These are phyloP conservation scores for Carterocephalus palaemon DNA, from an alignment of 2,888 invertebrate species.

Conservation along the genomic window DNA sequence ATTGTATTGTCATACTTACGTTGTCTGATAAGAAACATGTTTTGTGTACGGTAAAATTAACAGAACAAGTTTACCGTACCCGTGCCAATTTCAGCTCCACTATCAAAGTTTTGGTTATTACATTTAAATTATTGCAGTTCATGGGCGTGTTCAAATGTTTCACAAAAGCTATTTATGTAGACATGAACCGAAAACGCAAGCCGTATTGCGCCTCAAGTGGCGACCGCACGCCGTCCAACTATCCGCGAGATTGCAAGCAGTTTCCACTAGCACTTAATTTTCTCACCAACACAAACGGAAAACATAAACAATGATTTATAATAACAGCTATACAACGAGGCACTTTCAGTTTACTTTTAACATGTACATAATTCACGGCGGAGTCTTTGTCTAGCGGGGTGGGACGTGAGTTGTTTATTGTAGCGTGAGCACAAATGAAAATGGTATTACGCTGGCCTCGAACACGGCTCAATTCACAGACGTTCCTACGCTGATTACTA, in stretches of 20 bases:
- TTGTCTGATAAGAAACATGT: too few species aligned
- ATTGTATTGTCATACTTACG: too few species aligned
- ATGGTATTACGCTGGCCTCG: conserved; percentile 72
- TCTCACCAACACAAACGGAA: conserved; percentile 74
- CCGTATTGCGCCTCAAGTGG: conserved; percentile 46
- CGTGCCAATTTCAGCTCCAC: conserved; percentile 17
- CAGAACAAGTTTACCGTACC: conserved; percentile 13
- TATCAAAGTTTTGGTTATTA: conserved; percentile 26
- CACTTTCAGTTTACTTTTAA: conserved; percentile 80
- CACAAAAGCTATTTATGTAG: conserved; percentile 25
- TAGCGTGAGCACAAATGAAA: conserved; percentile 77
- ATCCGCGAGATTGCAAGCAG: conserved; percentile 61
- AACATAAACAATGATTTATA: conserved; percentile 80
- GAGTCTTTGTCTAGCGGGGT: conserved; percentile 77
- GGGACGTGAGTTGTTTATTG: conserved; percentile 78
- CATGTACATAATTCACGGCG: conserved; percentile 77
- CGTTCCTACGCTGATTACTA: conserved; percentile 23
- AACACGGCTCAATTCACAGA: conserved; percentile 37
- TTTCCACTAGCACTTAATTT: conserved; percentile 74
- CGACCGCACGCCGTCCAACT: conserved; percentile 52
- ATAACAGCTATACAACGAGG: conserved; percentile 75
- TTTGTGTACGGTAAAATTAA: too few species aligned
- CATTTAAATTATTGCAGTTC: conserved; percentile 25
- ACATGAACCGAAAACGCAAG: conserved; percentile 30
- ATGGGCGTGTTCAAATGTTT: conserved; percentile 20